Evolutionary conservation across 2,113 vertebrate species (phyloP), one percentile per base, ranked within the genome.

Genomic region (Columba livia): DNA sequence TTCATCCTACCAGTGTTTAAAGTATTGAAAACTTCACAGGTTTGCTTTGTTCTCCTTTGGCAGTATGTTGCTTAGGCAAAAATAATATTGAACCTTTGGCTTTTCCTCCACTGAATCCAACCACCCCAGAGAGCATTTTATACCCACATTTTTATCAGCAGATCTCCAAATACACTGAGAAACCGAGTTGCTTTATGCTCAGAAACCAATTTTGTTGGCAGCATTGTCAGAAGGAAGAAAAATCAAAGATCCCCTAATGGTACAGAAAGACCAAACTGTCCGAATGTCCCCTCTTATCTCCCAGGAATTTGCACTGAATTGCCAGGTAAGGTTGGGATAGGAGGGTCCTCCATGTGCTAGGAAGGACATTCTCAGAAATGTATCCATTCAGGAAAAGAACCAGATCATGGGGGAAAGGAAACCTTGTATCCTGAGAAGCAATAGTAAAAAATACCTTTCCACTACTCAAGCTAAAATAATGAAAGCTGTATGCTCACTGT

Each of bases 261-360:
- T 12, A 19, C 73, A 65, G 65, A 78, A 10, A 2, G 42, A 72
- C 10, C 0, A 1, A 66, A 24, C 9, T 92, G n/a, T 7, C 23
- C 60, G 31, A 79, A 72, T 0, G 10, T 5, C 32, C 48, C 34
- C 38, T 44, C 34, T 71, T 28, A 56, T 42, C 61, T 81, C 57
- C 25, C 42, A 71, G 73, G 69, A 80, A 78, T 87, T 23, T 29
- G 21, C 61, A 66, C 40, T 71, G 56, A 84, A 83, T 54, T 64
- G 2, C 60, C 79, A 71, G 12, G 73, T 65, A 26, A 48, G 60
- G n/a, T 5, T 42, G 47, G 44, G 42, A 62, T 5, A 44, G 34
- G 51, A 84, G 25, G 12, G 0, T 8, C 25, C 56, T 73, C 31
- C 40, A 4, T 11, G 21, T 1, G 0, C 42, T 15, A 34, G 32